phyloP scores from a whole-genome alignment of 2,113 vertebrate species.

The Notarius lentiginosus region DNA sequence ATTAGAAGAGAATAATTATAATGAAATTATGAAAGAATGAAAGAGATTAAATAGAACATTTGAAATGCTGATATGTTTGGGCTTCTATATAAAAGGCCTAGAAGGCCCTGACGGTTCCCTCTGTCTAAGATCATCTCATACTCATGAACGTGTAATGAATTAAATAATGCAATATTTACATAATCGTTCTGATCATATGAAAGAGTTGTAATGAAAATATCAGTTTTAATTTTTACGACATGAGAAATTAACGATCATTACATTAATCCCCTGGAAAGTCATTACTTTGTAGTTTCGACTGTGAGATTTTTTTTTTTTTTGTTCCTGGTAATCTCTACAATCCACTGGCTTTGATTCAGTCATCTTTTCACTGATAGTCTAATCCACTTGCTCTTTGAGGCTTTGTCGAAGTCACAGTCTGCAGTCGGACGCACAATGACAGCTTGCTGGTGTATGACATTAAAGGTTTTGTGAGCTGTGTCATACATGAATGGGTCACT shows the following conservation, averaged over 20 bases:
- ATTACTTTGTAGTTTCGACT: constrained; percentile 72
- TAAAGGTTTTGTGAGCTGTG: constrained; percentile 73
- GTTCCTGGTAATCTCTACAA: constrained; percentile 70
- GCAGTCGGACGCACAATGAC: constrained; percentile 66
- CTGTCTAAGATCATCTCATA: neutral
- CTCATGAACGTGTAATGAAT: neutral
- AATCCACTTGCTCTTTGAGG: constrained; percentile 77
- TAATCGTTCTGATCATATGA: neutral
- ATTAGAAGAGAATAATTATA: too few relatives aligned
- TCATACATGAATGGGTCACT: constrained; percentile 60
- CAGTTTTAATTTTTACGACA: neutral
- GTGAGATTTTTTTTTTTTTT: constrained; percentile 43
- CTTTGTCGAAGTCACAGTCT: constrained; percentile 69
- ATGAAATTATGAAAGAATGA: too few relatives aligned
- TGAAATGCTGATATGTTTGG: too few relatives aligned
- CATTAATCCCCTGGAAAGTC: constrained; percentile 6
- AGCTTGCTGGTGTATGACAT: constrained; percentile 75
- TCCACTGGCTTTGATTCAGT: constrained; percentile 76
- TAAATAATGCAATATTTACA: neutral
- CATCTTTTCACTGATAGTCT: constrained; percentile 77
- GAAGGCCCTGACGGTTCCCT: neutral
- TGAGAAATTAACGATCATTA: neutral
- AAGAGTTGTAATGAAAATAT: neutral
- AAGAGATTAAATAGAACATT: too few relatives aligned
- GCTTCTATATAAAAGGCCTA: too few relatives aligned